phyloP scores from a whole-genome alignment of 1,140 invertebrate genomes.

The Harpegnathos saltator region DNA sequence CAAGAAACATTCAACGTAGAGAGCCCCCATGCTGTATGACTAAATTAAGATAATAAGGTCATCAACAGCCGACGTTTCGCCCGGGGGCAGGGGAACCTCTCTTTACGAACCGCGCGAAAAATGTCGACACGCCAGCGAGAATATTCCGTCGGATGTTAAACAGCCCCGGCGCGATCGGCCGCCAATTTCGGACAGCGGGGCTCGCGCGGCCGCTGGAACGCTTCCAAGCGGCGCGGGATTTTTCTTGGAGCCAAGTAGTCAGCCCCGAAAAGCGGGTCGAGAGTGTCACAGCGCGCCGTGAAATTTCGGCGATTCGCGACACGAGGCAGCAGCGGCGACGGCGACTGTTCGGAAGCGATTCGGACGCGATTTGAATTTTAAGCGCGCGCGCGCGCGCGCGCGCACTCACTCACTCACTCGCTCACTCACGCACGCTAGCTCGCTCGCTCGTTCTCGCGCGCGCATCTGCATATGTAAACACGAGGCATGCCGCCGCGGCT shows the following conservation, averaged over 20 bases:
- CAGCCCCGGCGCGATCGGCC: neutral
- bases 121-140: neutral
- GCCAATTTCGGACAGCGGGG: neutral
- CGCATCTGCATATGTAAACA: too few species aligned
- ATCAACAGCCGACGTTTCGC: too few species aligned
- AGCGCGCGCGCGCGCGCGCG: slow-evolving; percentile 31
- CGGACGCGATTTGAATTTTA: slow-evolving; percentile 74
- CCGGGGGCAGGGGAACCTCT: too few species aligned
- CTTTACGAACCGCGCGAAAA: too few species aligned
- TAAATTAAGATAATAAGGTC: too few species aligned
- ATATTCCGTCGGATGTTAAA: slow-evolving; percentile 3
- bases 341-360: slow-evolving; percentile 68
- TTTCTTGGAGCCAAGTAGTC: slow-evolving; percentile 29
- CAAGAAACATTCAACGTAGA: too few species aligned
- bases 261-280: slow-evolving; percentile 26
- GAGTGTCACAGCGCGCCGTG: slow-evolving; percentile 3
- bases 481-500: neutral
- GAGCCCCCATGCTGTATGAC: too few species aligned
- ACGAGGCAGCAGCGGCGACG: slow-evolving; percentile 25
- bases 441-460: neutral
- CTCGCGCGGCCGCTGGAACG: too few species aligned
- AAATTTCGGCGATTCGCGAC: slow-evolving; percentile 54
- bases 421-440: too few species aligned
- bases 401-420: neutral
- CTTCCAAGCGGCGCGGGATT: slow-evolving; percentile 24